Evolutionary conservation across 2,113 vertebrate species (phyloP), one percentile per base, ranked within the genome.

Genomic region (Rhizomys pruinosus): DNA sequence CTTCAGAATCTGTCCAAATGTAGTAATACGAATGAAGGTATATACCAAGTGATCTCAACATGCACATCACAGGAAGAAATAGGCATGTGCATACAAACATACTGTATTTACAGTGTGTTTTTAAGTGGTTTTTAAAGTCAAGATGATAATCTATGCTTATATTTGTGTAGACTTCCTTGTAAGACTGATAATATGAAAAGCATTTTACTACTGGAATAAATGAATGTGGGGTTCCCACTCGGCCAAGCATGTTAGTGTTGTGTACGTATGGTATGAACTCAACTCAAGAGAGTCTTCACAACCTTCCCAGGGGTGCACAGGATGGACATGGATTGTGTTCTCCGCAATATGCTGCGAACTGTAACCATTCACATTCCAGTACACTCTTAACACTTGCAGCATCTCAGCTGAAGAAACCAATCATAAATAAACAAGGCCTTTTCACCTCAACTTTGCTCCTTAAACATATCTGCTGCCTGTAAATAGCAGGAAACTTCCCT

Each of bases 371-470:
- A 34, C 47, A 2, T 0, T 68, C 68, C 42, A 23, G 11, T 25
- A 90, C 15, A 13, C 64, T 84, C 68, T 68, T 68, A 23, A 37
- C 42, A 20, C 1, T 27, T 7, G 37, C 0, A 59, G 44, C 44
- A 44, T 44, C 81, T 68, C 59, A 77, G 66, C 13, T 29, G 13
- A 71, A 94, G 94, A 94, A 91, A 96, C 25, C 37, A 78, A 92
- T 61, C 55, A 77, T 71, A 55, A 96, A 94, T 86, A 80, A 85
- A 94, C 3, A 76, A n/a, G 74, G 47, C 29, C 32, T 84, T 95
- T 89, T 87, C 44, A 34, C 92, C 63, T 27, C 69, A 73, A 57
- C 44, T 39, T 63, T 63, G 57, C 29, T 42, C 91, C 78, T 86
- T 10, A 61, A n/a, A 39, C 69, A 57, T 1, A 61, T 0, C 61